Evolutionary conservation across 2,113 vertebrate genomes (phyloP), one percentile per base, ranked within the genome.

Genomic region (Cercocebus atys): DNA sequence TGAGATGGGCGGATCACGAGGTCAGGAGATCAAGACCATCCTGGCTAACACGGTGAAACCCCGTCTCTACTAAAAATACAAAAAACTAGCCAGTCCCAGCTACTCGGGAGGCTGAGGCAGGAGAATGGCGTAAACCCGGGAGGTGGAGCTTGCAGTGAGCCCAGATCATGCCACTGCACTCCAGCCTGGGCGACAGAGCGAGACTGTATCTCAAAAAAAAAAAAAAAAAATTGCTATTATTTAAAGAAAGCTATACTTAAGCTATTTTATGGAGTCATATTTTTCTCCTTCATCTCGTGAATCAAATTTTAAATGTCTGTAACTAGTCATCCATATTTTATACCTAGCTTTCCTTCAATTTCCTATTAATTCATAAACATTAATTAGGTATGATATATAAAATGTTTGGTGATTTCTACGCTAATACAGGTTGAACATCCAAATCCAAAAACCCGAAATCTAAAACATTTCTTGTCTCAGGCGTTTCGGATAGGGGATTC

Each of bases 321-420:
- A 79, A 52, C 76, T 87, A 90, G 82, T 16, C 81, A 18, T 47
- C 47, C 27, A 23, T 86, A 81, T 90, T 57, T 90, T 91, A 93
- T 45, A 85, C 18, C 79, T 92, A 61, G 18, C 18, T 88, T 88
- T 88, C 52, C 30, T 72, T 70, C 40, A 72, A 52, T 89, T 75
- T 80, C 75, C 50, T 90, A 86, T n/a, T 76, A 94, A 45, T 81
- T 90, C 57, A 92, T 32, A 78, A 92, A 85, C 88, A 45, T 40
- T 66, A 78, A 64, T 50, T 94, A 76, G 47, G 27, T 57, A 84
- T 13, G 11, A 93, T 40, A 96, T 16, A 38, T 35, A 47, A 68
- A 92, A 35, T 76, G 50, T 45, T 76, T 70, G 57, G 50, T 87
- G 38, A 93, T 73, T 96, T 95, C 76, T 95, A 93, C 47, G 88